Evolutionary conservation across 53 echinoderm and acorn worm species (phyloP).

Genomic region (Glandiceps talaboti): DNA sequence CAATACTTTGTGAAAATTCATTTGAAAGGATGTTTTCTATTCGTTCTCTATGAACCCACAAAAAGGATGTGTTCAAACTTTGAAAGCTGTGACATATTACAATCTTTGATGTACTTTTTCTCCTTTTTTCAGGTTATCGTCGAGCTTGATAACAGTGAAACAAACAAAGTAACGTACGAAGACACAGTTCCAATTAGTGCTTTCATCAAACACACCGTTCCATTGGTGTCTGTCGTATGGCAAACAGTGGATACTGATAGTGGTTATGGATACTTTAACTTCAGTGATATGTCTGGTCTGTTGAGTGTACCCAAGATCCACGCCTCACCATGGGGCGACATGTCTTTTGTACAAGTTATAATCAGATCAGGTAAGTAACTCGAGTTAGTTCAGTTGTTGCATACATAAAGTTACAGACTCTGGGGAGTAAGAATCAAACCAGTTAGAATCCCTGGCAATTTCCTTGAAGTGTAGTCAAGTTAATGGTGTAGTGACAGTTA

Average conservation of each 20-base stretch:
- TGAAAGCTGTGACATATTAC: too few relatives aligned
- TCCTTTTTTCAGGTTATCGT: neutral
- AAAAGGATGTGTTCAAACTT: too few relatives aligned
- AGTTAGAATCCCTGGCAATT: too few relatives aligned
- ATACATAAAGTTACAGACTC: too few relatives aligned
- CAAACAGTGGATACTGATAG: neutral
- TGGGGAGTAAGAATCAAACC: too few relatives aligned
- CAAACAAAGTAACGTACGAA: neutral
- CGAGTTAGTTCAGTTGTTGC: neutral
- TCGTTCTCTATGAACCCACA: too few relatives aligned
- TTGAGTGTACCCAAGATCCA: neutral
- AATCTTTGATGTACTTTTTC: neutral
- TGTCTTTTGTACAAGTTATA: neutral
- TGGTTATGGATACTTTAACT: neutral
- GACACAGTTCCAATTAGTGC: neutral
- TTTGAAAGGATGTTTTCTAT: too few relatives aligned
- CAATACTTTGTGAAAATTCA: too few relatives aligned
- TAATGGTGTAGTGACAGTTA: too few relatives aligned
- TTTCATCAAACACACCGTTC: neutral
- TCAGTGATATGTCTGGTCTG: neutral
- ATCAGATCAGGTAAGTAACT: neutral
- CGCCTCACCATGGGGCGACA: neutral
- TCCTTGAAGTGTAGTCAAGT: too few relatives aligned
- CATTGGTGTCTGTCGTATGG: neutral
- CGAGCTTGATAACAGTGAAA: neutral